Base-by-base conservation (phyloP, 2,888 invertebrate species). In the Tortrix viridana region DNA sequence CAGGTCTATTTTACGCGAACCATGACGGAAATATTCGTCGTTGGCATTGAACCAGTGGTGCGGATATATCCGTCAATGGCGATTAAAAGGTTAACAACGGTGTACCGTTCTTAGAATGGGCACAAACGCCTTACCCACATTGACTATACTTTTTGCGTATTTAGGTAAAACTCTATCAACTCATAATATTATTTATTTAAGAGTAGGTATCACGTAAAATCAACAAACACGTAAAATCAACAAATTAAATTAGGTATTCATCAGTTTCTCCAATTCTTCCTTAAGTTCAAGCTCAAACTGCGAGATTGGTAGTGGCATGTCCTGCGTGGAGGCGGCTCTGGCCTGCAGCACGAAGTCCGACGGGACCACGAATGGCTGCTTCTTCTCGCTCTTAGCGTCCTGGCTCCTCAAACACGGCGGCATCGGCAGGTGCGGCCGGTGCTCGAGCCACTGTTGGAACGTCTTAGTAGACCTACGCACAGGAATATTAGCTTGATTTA, bases 211-310 rank as follows among this genome's bases (percentile, higher is more conserved):
- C n/a, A n/a, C n/a, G n/a, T n/a, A n/a, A n/a, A n/a, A n/a, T n/a
- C n/a, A n/a, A n/a, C n/a, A n/a, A n/a, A n/a, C n/a, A n/a, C n/a
- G n/a, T n/a, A n/a, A n/a, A n/a, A n/a, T n/a, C n/a, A n/a, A n/a
- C n/a, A n/a, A n/a, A n/a, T n/a, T n/a, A n/a, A n/a, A n/a, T n/a
- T 32, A 32, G 12, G 9, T 32, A 66, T 88, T 86, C 74, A 91
- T 74, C 7, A 91, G 78, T 74, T 77, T 85, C 66, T 88, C 88
- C 6, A 92, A 77, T 1, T 89, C 89, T 68, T 85, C 86, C 62
- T 89, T 90, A 1, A 92, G 69, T 67, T 90, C 90, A 1, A 92
- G 63, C 0, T 84, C 77, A 67, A 89, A 86, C 67, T 89, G 83
- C 0, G 91, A 92, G 1, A 90, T 83, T 0, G 91, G 92, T 1